Evolutionary conservation across 2,797 vertebrate species (phyloP), one percentile per base, ranked within the genome.

Genomic region (Etheostoma perlongum): DNA sequence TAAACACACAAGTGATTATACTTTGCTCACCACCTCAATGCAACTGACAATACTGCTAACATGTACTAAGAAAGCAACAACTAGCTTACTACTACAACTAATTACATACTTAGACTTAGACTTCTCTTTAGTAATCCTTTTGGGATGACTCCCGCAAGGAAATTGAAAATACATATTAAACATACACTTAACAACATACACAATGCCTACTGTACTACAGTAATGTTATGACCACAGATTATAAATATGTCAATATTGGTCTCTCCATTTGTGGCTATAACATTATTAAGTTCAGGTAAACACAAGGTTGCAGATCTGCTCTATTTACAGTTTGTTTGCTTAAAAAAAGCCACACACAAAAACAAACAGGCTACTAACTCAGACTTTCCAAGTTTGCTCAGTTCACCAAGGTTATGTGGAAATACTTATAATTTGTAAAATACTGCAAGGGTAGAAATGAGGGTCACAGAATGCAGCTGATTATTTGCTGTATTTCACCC

Each of bases 391-490:
- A 40, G 23, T 4, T 0, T 25, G 5, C 10, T 25, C 30, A 59
- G 55, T 54, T 72, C 46, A 48, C 21, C 5, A 13, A 55, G n/a
- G 49, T 30, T 19, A 63, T 60, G n/a, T 46, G 9, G n/a, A 67
- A 58, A 42, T n/a, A 47, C 10, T 10, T 3, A 36, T 10, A 68
- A 66, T 65, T 57, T 0, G n/a, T 64, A 71, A 48, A 76, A 63
- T 30, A 55, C n/a, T 25, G 27, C 42, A 12, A 69, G 2, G 14
- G 8, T 23, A 36, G 49, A 74, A 53, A 79, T 54, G 5, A 47
- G n/a, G 21, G 21, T 9, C 25, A 64, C 40, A 76, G 4, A 55
- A 60, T 79, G n/a, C 42, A 81, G 36, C 64, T 68, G 30, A 49
- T 66, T 60, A 59, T 59, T 63, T 53, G 9, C 57, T 61, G 33